Percentiles rank a stretch among this genome's conserved stretches.
phyloP scores from a whole-genome alignment of 2,113 vertebrate genomes.

The Dasyornis broadbenti region DNA sequence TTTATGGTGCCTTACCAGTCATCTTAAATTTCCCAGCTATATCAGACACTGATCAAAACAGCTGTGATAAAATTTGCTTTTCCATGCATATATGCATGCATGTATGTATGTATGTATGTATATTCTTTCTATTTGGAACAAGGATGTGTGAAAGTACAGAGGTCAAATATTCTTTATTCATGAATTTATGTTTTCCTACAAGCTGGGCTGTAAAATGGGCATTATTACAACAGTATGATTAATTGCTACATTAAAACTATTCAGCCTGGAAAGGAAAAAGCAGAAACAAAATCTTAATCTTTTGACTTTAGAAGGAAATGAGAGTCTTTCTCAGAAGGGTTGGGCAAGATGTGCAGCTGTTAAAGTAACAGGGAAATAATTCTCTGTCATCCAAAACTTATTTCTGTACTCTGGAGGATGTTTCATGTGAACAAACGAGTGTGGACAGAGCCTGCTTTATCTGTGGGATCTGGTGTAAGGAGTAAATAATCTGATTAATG shows the following conservation, averaged over 20 bases:
- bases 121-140: background rate
- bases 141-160: background rate
- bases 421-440: background rate
- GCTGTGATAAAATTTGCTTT: background rate
- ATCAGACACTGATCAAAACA: background rate
- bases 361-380: background rate
- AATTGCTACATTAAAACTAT: background rate
- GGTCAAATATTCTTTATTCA: background rate
- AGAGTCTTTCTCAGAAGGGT: background rate
- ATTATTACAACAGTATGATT: background rate
- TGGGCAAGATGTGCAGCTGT: background rate
- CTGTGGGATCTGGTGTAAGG: background rate
- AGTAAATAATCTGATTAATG: background rate
- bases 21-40: accelerated
- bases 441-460: background rate
- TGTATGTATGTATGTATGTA: background rate
- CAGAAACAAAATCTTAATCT: background rate
- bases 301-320: background rate
- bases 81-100: no score
- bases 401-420: background rate
- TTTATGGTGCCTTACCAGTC: background rate
- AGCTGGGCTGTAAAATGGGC: background rate
- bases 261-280: background rate
- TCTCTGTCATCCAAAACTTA: background rate
- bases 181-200: background rate